Evolutionary conservation across 2,888 invertebrate genomes (phyloP), one percentile per base, ranked within the genome.

Genomic region (Leistus spinibarbis): DNA sequence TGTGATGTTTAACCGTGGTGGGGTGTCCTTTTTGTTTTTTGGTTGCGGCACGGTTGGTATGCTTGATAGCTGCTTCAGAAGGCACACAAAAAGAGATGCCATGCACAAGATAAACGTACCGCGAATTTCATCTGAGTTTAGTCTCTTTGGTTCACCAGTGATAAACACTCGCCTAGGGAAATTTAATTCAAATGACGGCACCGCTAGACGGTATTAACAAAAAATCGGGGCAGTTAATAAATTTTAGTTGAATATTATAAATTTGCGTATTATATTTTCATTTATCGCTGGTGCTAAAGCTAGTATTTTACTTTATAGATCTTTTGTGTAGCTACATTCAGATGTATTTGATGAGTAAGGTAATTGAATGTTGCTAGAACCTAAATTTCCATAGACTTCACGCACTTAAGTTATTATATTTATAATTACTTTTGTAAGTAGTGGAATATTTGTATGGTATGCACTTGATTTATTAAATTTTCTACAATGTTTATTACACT

Each of bases 111-210:
- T 73, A 67, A 73, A 73, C 73, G 66, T 60, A 16, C 53, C 60
- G 72, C 13, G 67, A 22, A 73, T 73, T 73, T 67, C 57, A 73
- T 73, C 73, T 65, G 69, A 69, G 19, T 27, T 62, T 27, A 62
- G 53, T 4, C 57, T 27, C 24, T 13, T 54, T 54, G 53, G 64
- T 54, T 9, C 69, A 22, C 24, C 62, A 40, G 54, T 71, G 71
- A 71, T 27, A 64, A 63, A 71, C 54, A 53, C 40, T 20, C 71
- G 54, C 54, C 71, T 54, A 62, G 71, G 71, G 70, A 70, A 70
- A 70, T 70, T 70, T 70, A 62, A 70, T 27, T 70, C 62, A 70
- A 70, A 60, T 57, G 68, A 23, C 4, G 64, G 22, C 27, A 23
- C n/a, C 9, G n/a, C n/a, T n/a, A n/a, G n/a, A 40, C 40, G 1